A percentile compares a stretch with the other conserved stretches of the same genome.
phyloP scores from a whole-genome alignment of 2,888 invertebrate genomes.

The Idaea dimidiata region DNA sequence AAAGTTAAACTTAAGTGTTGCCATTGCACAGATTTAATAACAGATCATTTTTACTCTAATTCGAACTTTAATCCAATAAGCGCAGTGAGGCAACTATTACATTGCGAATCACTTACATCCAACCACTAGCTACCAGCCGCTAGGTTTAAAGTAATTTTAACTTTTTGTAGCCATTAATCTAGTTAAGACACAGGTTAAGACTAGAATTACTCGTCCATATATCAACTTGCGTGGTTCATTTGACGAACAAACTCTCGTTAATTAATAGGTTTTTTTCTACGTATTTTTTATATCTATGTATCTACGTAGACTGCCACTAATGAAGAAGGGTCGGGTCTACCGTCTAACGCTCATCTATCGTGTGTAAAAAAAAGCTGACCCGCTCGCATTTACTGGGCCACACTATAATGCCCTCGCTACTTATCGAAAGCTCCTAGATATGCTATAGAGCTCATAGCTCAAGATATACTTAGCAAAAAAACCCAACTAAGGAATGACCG shows the following conservation, averaged over 20 bases:
- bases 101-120: neutral
- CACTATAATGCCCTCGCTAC: too few species aligned
- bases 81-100: neutral
- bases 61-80: neutral
- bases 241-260: neutral
- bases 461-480: too few species aligned
- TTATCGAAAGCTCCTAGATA: too few species aligned
- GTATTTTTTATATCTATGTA: neutral
- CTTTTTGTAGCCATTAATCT: neutral
- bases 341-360: too few species aligned
- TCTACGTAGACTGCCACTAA: too few species aligned
- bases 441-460: too few species aligned
- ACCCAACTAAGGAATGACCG: too few species aligned
- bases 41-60: neutral
- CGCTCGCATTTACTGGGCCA: too few species aligned
- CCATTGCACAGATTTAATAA: neutral
- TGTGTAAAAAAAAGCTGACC: too few species aligned
- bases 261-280: neutral
- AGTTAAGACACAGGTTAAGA: neutral
- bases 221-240: neutral
- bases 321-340: too few species aligned
- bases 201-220: neutral
- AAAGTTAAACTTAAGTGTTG: neutral
- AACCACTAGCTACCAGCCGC: neutral
- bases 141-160: neutral